Base-by-base conservation (phyloP, 2,888 invertebrate species). In the Agrotis puta region DNA sequence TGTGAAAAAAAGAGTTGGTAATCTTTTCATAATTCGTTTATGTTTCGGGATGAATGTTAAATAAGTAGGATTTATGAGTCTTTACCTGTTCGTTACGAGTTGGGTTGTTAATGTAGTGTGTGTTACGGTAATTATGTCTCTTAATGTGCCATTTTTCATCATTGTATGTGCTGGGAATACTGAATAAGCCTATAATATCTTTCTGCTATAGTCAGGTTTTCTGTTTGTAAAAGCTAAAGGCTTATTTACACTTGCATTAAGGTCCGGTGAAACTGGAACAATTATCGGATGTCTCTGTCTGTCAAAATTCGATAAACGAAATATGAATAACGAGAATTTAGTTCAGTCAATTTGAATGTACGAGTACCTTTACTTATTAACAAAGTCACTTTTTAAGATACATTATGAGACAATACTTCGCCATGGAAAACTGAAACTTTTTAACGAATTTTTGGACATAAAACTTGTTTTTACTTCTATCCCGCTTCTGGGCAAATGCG, bases 21-120 rank as follows among this genome's bases (percentile, higher is more conserved):
- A 56, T 66, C 56, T 59, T 59, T 65, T 57, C 54, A 75, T 82
- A 71, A 82, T 74, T 59, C 59, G 63, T 65, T 78, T 58, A 69
- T 65, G 47, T 74, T 71, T 47, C 22, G 47, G 61, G 62, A 69
- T 71, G 53, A 82, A 77, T 77, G 57, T 53, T 54, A 39, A 62
- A 47, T 47, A 39, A 67, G 47, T 54, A 20, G 64, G 53, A 79
- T 71, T 77, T 67, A 71, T 53, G 63, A 45, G 24, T 54, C 48
- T 71, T 75, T 79, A 61, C 47, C 51, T 58, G 48, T 71, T 77
- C 16, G 47, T 54, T 27, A 59, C 39, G 43, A 78, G 77, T 43
- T 22, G 48, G 27, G 18, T 58, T 62, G 27, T 70, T 56, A 48
- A 69, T 69, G 58, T 54, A 69, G 47, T 58, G 51, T 50, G 24